Percentiles rank a stretch among this genome's conserved stretches.
phyloP scores from a whole-genome alignment of 2,797 vertebrate species.

The Antrozous pallidus region DNA sequence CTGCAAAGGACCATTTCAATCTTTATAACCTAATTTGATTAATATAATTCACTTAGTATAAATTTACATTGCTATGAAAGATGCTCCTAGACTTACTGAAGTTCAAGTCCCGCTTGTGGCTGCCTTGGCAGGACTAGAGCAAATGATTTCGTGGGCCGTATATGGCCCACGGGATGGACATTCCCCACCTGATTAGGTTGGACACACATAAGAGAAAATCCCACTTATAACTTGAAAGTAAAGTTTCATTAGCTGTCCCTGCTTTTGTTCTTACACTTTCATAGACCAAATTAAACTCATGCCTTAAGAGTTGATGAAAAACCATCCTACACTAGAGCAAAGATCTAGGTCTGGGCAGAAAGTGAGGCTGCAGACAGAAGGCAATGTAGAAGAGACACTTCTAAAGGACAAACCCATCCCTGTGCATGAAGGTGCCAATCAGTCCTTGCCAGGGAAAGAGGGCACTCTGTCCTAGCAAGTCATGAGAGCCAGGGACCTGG shows the following conservation, averaged over 20 bases:
- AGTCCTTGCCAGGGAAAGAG: constrained; percentile 21
- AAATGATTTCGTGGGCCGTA: no score
- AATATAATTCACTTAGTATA: no score
- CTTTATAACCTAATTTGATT: no score
- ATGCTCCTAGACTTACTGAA: no score
- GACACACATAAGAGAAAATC: not conserved
- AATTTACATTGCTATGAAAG: no score
- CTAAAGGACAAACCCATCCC: constrained; percentile 47
- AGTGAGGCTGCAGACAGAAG: not conserved
- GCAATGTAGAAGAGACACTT: not conserved
- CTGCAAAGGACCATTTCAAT: no score
- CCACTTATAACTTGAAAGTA: not conserved
- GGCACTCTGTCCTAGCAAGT: not conserved
- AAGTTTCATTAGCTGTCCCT: not conserved
- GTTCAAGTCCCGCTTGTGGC: no score
- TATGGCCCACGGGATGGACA: no score
- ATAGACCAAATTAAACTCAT: constrained; percentile 16
- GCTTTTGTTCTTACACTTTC: not conserved
- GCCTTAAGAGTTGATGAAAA: not conserved
- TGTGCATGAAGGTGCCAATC: constrained; percentile 28
- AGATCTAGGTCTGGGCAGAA: constrained; percentile 51
- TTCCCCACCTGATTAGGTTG: not conserved
- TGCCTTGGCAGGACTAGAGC: no score
- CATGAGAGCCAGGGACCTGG: not conserved
- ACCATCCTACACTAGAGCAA: not conserved